Evolutionary conservation across 2,888 invertebrate species (phyloP).

Genomic region (Ophioninae sp.): DNA sequence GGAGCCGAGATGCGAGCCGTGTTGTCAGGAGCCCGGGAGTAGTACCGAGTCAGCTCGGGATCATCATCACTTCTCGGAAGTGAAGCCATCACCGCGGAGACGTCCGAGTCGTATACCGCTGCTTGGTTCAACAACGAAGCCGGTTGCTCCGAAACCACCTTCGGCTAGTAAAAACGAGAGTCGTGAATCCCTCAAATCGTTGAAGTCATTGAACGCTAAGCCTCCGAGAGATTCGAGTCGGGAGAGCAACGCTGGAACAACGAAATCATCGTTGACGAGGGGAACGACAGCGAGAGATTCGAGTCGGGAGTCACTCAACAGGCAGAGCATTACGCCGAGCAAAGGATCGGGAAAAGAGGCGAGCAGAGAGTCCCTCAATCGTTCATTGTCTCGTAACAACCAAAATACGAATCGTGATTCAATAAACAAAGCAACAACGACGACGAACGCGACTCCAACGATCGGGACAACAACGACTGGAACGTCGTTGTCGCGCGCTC

Average conservation of each 20-base stretch:
- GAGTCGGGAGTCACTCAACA: constrained; percentile 77
- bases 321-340: constrained; percentile 70
- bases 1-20: constrained; percentile 76
- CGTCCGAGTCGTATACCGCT: constrained; percentile 89
- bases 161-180: constrained; percentile 81
- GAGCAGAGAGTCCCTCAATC: constrained; percentile 75
- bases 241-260: constrained; percentile 72
- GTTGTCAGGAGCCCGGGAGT: constrained; percentile 83
- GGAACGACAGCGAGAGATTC: constrained; percentile 68
- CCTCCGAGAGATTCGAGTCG: constrained; percentile 77
- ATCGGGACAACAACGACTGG: constrained; percentile 39
- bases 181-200: constrained; percentile 71
- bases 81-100: constrained; percentile 80
- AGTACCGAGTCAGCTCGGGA: constrained; percentile 86
- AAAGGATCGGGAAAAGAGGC: constrained; percentile 71
- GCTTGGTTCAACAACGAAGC: constrained; percentile 81
- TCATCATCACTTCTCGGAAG: constrained; percentile 75
- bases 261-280: constrained; percentile 67
- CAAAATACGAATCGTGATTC: constrained; percentile 75
- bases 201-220: constrained; percentile 75
- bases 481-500: constrained; percentile 77
- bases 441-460: constrained; percentile 15
- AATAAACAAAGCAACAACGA: constrained; percentile 71
- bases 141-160: constrained; percentile 85
- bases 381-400: constrained; percentile 77